A percentile compares a stretch with the other conserved stretches of the same genome.
Evolutionary conservation across 1,140 invertebrate species (phyloP).

Genomic region (Sinonovacula constricta): DNA sequence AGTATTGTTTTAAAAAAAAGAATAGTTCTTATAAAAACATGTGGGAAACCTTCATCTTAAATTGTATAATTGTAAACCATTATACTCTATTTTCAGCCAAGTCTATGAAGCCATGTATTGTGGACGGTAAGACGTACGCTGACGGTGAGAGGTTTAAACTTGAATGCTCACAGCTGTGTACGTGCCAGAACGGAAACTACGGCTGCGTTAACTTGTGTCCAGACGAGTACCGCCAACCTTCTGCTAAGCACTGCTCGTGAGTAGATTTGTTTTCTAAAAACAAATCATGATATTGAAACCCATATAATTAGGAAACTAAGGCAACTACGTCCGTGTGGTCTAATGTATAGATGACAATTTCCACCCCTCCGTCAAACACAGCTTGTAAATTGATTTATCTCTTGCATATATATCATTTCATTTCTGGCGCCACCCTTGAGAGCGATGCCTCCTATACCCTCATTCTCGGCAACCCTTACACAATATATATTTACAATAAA

Average conservation of each 20-base stretch:
- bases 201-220: conserved; percentile 86
- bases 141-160: conserved; percentile 84
- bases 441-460: too few relatives aligned
- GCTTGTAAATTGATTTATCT: too few relatives aligned
- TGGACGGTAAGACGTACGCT: conserved; percentile 82
- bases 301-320: too few relatives aligned
- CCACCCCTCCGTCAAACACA: too few relatives aligned
- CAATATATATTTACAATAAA: too few relatives aligned
- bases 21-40: not conserved
- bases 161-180: conserved; percentile 85
- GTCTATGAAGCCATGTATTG: conserved; percentile 73
- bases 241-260: conserved; percentile 79
- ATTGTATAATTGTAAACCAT: not conserved
- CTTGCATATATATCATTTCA: too few relatives aligned
- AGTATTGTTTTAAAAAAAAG: not conserved
- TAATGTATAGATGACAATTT: too few relatives aligned
- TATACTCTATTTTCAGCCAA: conserved; percentile 57
- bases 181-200: conserved; percentile 85
- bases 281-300: too few relatives aligned
- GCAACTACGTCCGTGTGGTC: too few relatives aligned
- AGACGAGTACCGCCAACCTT: conserved; percentile 84
- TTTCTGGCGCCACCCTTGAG: too few relatives aligned
- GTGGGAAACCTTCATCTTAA: not conserved
- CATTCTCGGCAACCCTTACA: too few relatives aligned
- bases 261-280: too few relatives aligned